Evolutionary conservation across 1,140 invertebrate species (phyloP), one percentile per base, ranked within the genome.

Genomic region (Drosophila ananassae): DNA sequence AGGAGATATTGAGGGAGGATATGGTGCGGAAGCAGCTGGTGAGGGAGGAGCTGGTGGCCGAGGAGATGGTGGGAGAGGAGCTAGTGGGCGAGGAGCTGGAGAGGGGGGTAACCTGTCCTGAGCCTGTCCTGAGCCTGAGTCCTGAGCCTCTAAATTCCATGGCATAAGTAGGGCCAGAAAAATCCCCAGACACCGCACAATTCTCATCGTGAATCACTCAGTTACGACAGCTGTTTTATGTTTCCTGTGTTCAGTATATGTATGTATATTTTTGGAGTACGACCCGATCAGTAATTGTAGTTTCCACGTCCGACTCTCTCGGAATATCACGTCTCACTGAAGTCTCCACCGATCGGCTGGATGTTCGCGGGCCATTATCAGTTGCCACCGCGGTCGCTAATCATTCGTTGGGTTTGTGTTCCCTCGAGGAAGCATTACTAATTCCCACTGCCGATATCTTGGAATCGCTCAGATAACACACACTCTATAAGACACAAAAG

Each of bases 181-280:
- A 52, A 76, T 12, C 22, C 46, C 50, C 2, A 50, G 30, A 12
- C 13, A 30, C 13, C 63, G 47, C 6, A 54, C 0, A 7, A 60
- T 51, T 58, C 67, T 71, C 82, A 85, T 85, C 30, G 46, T 44
- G n/a, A 10, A 52, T 85, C 78, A 85, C 57, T 85, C 82, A 84
- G 34, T 24, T 1, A 0, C 21, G 48, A 25, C 46, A 69, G 57
- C 55, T 67, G 37, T 59, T n/a, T 51, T 39, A 56, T 60, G 47
- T 25, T 60, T 24, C 22, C 24, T 32, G 24, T 2, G 12, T 10
- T 4, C 17, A 54, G n/a, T 68, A 12, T 46, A 17, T 68, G 10
- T 46, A 21, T 71, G 10, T 46, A 21, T 71, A 48, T 82, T 37
- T 4, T 0, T 37, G 34, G 34, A 53, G 46, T n/a, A 8, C 47